phyloP scores from a whole-genome alignment of 2,113 vertebrate species.

The Crocuta crocuta region DNA sequence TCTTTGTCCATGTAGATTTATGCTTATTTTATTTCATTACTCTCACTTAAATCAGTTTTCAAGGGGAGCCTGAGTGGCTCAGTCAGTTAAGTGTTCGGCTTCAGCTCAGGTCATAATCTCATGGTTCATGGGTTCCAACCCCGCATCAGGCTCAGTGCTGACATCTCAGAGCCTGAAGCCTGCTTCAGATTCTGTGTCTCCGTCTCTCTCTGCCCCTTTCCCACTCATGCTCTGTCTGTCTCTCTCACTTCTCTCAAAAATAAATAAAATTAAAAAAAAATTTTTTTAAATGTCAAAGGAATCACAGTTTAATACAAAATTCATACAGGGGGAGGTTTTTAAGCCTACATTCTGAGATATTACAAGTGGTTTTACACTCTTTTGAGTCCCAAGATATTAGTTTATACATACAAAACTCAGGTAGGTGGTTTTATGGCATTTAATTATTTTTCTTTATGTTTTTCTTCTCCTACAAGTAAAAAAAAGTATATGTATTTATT shows the following conservation, averaged over 20 bases:
- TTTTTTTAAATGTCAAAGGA: neutral
- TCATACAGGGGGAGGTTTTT: neutral
- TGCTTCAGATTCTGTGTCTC: too few relatives aligned
- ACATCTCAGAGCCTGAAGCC: too few relatives aligned
- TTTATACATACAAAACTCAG: neutral
- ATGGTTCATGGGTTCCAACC: too few relatives aligned
- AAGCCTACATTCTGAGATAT: neutral
- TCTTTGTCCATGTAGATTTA: neutral
- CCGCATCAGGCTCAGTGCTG: too few relatives aligned
- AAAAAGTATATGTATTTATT: neutral
- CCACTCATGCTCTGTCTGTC: too few relatives aligned
- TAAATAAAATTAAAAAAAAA: too few relatives aligned
- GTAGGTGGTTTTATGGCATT: neutral
- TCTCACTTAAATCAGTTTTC: neutral
- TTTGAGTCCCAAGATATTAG: neutral
- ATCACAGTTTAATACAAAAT: neutral
- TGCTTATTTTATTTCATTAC: neutral
- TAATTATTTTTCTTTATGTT: neutral
- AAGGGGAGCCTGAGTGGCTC: neutral
- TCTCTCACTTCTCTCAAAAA: too few relatives aligned
- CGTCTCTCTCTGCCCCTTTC: too few relatives aligned
- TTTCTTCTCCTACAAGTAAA: neutral
- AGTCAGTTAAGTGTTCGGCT: too few relatives aligned
- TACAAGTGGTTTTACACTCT: neutral
- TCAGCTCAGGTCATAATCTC: too few relatives aligned